Conservation (phyloP, 2,113 vertebrate species). For the Python bivittatus region DNA sequence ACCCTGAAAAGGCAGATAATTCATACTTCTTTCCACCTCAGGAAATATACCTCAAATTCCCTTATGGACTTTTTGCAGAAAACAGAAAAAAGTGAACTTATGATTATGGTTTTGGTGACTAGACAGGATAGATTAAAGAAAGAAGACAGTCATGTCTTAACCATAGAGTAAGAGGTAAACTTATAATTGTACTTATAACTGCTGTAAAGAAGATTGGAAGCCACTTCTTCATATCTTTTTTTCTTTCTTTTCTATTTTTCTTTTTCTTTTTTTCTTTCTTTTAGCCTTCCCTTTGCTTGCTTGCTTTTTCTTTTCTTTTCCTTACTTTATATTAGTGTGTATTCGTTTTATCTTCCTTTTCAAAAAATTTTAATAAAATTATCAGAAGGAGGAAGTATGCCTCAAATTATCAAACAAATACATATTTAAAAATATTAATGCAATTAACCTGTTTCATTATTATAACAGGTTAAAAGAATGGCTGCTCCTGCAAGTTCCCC, state of each 20-base stretch:
- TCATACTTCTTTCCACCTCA: neutral
- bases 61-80: neutral
- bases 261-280: neutral
- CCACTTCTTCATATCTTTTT: neutral
- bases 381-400: neutral
- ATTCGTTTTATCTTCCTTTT: neutral
- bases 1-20: neutral
- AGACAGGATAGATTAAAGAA: neutral
- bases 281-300: neutral
- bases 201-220: neutral
- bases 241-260: neutral
- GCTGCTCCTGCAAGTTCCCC: neutral
- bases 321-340: neutral
- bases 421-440: neutral
- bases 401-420: neutral
- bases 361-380: neutral
- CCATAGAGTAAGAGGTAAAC: neutral
- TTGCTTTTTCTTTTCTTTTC: neutral
- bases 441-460: neutral
- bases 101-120: neutral
- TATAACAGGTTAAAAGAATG: neutral
- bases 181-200: neutral
- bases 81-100: neutral
- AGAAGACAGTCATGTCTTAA: neutral
- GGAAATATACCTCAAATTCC: neutral